phyloP scores from a whole-genome alignment of 2,888 invertebrate genomes.

The Eulithis testata region DNA sequence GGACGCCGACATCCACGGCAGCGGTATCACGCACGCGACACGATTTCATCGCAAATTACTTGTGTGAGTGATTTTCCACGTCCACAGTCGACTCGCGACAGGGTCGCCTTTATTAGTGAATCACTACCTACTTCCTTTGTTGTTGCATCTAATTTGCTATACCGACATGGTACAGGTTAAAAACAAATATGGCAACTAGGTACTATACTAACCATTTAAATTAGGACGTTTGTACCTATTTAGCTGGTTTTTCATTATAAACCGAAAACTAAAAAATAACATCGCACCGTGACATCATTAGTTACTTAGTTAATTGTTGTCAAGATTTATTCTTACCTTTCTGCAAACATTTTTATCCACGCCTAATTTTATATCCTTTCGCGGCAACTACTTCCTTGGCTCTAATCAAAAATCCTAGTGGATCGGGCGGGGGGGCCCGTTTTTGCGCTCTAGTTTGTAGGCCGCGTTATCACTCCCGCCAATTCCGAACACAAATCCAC shows the following conservation, averaged over 20 bases:
- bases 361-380: not conserved
- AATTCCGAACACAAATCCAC: constrained; percentile 42
- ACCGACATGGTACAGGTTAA: constrained; percentile 25
- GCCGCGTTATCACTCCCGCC: constrained; percentile 40
- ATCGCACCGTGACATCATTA: no score
- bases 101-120: constrained; percentile 49
- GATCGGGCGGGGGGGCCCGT: constrained; percentile 29
- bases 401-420: constrained; percentile 38
- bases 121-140: constrained; percentile 51
- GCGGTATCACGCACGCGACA: constrained; percentile 54
- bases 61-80: constrained; percentile 58
- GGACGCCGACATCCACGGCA: constrained; percentile 42
- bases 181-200: constrained; percentile 14
- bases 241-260: not conserved
- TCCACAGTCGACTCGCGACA: constrained; percentile 27
- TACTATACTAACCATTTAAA: not conserved
- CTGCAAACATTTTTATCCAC: constrained; percentile 34
- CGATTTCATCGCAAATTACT: constrained; percentile 53
- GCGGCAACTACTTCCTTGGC: constrained; percentile 23
- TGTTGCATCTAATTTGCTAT: constrained; percentile 40
- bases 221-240: no score
- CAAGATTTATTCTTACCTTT: not conserved
- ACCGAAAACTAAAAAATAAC: not conserved
- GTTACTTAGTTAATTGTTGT: not conserved
- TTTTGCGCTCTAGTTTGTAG: constrained; percentile 36